phyloP scores from a whole-genome alignment of 2,888 invertebrate genomes.

The Lycaena phlaeas region DNA sequence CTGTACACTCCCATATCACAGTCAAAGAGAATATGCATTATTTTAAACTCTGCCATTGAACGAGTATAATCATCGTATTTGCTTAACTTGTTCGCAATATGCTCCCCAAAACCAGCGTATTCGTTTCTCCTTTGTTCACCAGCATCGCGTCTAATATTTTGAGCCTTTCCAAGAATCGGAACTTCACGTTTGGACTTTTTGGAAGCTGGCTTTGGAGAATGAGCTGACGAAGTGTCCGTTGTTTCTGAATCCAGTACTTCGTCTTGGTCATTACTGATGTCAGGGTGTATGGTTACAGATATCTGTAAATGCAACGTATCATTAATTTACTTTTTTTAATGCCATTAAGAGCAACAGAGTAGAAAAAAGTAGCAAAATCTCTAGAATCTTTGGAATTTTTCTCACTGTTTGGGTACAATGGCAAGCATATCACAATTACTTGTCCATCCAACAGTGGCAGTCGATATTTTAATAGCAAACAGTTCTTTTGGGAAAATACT shows the following conservation, averaged over 20 bases:
- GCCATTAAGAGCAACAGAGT: no score
- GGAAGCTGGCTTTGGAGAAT: background rate
- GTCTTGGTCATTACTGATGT: background rate
- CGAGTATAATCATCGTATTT: conserved; percentile 19
- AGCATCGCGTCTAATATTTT: conserved; percentile 13
- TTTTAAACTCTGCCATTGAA: conserved; percentile 17
- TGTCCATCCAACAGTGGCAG: background rate
- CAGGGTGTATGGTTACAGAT: background rate
- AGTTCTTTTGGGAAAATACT: no score
- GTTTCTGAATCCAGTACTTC: background rate
- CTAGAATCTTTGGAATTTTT: conserved; percentile 14
- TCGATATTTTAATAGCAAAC: conserved; percentile 9
- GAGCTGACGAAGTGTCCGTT: background rate
- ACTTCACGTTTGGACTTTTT: conserved; percentile 7
- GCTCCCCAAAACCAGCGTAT: conserved; percentile 18
- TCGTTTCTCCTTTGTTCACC: conserved; percentile 14
- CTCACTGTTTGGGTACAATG: conserved; percentile 12
- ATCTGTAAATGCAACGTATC: no score
- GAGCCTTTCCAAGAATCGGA: conserved; percentile 16
- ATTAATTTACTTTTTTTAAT: no score
- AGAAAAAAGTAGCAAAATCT: conserved; percentile 11
- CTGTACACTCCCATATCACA: conserved; percentile 13
- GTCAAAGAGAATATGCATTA: conserved; percentile 17
- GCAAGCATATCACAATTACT: no score
- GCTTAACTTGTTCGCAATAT: conserved; percentile 17